phyloP scores from a whole-genome alignment of 2,113 vertebrate species.

The Zosterops lateralis region DNA sequence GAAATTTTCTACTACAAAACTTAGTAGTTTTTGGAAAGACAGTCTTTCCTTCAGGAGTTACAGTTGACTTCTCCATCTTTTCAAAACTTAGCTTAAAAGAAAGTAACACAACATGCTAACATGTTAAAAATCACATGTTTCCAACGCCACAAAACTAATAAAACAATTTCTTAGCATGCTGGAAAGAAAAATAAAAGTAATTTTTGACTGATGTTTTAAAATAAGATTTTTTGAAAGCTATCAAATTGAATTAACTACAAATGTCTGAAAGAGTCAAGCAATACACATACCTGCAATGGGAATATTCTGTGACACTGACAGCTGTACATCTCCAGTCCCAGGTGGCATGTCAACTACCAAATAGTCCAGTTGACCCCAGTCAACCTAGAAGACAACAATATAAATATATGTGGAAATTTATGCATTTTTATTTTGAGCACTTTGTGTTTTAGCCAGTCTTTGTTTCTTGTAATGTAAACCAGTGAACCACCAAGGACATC shows the following conservation, averaged over 20 bases:
- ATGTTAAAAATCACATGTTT: neutral
- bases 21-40: neutral
- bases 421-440: neutral
- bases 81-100: neutral
- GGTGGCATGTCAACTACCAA: constrained; percentile 97
- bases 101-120: neutral
- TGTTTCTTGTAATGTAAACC: neutral
- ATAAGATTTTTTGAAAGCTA: neutral
- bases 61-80: neutral
- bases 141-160: neutral
- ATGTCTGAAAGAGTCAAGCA: neutral
- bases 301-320: constrained; percentile 92
- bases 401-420: too few species aligned
- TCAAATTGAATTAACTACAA: neutral
- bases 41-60: neutral
- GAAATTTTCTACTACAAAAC: neutral
- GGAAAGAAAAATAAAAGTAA: neutral
- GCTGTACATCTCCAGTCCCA: constrained; percentile 94
- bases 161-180: neutral
- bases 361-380: constrained; percentile 93
- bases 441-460: neutral
- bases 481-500: neutral
- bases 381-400: constrained; percentile 80
- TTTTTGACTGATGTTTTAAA: neutral
- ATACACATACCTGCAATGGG: constrained; percentile 83